phyloP scores from a whole-genome alignment of 1,140 invertebrate genomes.

The Leucophenga varia region DNA sequence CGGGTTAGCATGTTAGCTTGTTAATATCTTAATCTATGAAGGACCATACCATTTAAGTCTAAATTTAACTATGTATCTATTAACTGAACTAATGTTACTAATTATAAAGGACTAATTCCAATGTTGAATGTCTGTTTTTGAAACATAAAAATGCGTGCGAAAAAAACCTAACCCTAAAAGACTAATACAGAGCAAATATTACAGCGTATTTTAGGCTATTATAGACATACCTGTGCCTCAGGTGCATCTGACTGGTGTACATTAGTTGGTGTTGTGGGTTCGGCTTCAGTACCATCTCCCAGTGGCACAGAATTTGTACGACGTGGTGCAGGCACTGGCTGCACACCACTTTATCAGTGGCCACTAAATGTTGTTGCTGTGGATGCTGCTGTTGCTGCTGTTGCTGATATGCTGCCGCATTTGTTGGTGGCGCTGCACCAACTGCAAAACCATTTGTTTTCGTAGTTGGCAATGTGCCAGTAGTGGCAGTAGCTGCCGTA shows the following conservation, averaged over 20 bases:
- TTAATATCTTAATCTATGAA: too few relatives aligned
- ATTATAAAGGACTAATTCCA: too few relatives aligned
- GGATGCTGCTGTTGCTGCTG: conserved; percentile 50
- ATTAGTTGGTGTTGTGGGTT: conserved; percentile 32
- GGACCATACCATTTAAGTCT: too few relatives aligned
- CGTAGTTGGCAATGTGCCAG: conserved; percentile 4
- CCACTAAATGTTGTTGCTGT: conserved; percentile 30
- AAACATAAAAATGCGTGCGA: conserved; percentile 45
- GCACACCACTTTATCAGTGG: conserved; percentile 45
- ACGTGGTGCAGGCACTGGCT: conserved; percentile 58
- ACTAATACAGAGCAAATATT: conserved; percentile 16
- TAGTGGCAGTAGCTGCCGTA: conserved; percentile 31
- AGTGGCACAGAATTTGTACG: conserved; percentile 48
- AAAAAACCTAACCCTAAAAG: conserved; percentile 11
- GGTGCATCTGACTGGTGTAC: conserved; percentile 19
- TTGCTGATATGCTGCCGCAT: conserved; percentile 32
- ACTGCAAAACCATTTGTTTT: conserved; percentile 24
- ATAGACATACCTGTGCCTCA: conserved; percentile 48
- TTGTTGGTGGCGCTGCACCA: conserved; percentile 6
- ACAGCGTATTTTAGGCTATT: background rate
- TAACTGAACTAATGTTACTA: too few relatives aligned
- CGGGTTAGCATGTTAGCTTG: too few relatives aligned
- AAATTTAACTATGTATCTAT: too few relatives aligned
- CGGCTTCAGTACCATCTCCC: conserved; percentile 30
- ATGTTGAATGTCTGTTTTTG: too few relatives aligned